Evolutionary conservation across 2,113 vertebrate species (phyloP).

Genomic region (Dendropsophus ebraccatus): DNA sequence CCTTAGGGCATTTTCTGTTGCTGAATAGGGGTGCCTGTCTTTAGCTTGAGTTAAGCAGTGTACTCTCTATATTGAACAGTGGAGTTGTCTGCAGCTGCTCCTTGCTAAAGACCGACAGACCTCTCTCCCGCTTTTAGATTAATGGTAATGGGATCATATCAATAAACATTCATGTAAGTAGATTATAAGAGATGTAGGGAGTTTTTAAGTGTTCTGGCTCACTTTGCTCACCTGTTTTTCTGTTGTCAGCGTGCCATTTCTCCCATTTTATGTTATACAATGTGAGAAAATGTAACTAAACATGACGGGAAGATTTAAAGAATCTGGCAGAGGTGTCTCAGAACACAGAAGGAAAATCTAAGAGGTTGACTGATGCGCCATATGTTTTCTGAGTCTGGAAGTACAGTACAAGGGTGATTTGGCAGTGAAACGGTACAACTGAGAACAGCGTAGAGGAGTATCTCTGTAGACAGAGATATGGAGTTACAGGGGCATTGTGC

Average conservation of each 20-base stretch:
- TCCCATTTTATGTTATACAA: background rate
- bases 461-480: too few species aligned
- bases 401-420: background rate
- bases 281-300: slow-evolving; percentile 2
- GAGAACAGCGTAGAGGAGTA: too few species aligned
- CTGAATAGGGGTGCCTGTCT: too few species aligned
- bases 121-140: background rate
- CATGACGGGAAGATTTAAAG: background rate
- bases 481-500: background rate
- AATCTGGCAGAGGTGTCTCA: background rate
- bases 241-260: background rate
- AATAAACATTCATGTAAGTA: background rate
- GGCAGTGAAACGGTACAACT: too few species aligned
- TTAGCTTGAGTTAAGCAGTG: too few species aligned
- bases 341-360: background rate
- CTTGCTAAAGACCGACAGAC: background rate
- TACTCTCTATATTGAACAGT: too few species aligned
- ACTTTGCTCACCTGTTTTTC: background rate
- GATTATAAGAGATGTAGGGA: background rate
- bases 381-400: background rate
- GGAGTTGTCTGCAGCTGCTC: background rate
- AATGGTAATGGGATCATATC: background rate
- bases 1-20: too few species aligned
- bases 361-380: background rate
- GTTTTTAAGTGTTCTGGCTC: background rate